A percentile compares a stretch with the other conserved stretches of the same genome.
Conservation (phyloP, 1,140 invertebrate genomes). For the Triops longicaudatus region DNA sequence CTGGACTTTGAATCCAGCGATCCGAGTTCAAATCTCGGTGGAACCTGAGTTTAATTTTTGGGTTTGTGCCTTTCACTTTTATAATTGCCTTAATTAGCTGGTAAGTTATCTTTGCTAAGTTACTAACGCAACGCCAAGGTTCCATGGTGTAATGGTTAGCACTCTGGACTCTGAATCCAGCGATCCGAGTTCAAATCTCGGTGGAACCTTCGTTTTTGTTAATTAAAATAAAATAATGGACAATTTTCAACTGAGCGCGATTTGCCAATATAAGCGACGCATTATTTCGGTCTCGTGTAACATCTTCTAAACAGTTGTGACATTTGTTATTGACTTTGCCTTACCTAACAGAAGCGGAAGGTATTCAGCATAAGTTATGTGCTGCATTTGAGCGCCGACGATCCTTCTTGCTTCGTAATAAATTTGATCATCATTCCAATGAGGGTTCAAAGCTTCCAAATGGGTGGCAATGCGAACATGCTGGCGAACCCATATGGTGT, state of each 20-base stretch:
- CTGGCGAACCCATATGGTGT: slow-evolving; percentile 45
- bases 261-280: no score
- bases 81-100: not conserved
- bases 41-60: slow-evolving; percentile 47
- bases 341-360: slow-evolving; percentile 40
- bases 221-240: not conserved
- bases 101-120: not conserved
- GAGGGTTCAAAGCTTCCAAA: slow-evolving; percentile 38
- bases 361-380: slow-evolving; percentile 44
- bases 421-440: slow-evolving; percentile 44
- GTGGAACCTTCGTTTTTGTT: slow-evolving; percentile 51
- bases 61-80: not conserved
- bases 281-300: no score
- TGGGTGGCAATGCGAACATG: slow-evolving; percentile 44
- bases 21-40: slow-evolving; percentile 77
- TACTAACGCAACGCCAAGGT: slow-evolving; percentile 40
- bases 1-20: slow-evolving; percentile 85
- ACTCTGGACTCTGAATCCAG: slow-evolving; percentile 85
- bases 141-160: slow-evolving; percentile 84
- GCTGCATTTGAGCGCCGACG: slow-evolving; percentile 41
- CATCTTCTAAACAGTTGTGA: not conserved
- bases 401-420: slow-evolving; percentile 36
- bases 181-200: slow-evolving; percentile 79
- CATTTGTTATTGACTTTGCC: slow-evolving; percentile 22
- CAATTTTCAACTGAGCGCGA: not conserved